A percentile compares a stretch with the other conserved stretches of the same genome.
These are phyloP conservation scores for Tipula confusa DNA, from an alignment of 2,888 invertebrate genomes.

Conservation along the genomic window DNA sequence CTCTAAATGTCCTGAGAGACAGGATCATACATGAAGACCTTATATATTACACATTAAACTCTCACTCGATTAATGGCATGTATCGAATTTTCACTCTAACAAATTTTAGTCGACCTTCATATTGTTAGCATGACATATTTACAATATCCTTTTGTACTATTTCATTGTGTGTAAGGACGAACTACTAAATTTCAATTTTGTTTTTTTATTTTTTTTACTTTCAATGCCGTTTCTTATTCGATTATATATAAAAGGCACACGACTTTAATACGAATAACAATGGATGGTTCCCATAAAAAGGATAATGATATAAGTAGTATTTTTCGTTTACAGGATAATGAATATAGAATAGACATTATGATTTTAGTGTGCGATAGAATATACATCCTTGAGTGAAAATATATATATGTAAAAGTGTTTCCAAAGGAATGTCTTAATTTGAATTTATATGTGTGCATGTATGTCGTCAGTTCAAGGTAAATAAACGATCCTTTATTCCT, in stretches of 20 bases:
- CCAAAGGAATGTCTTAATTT: background rate
- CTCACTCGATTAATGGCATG: background rate
- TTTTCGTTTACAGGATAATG: background rate
- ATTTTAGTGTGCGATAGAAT: background rate
- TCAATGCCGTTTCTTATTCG: background rate
- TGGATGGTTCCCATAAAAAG: background rate
- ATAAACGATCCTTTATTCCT: background rate
- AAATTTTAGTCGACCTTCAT: background rate
- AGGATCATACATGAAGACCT: background rate
- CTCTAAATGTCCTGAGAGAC: background rate
- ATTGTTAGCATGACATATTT: background rate
- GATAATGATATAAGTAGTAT: background rate
- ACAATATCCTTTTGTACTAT: background rate
- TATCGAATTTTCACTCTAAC: background rate
- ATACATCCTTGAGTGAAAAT: background rate
- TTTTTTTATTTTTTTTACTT: no score
- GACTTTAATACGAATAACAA: background rate
- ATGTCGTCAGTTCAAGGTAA: background rate
- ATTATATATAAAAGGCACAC: background rate
- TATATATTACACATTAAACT: background rate
- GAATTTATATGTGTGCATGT: no score
- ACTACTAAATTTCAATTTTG: background rate
- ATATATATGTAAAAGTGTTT: background rate
- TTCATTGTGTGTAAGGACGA: background rate
- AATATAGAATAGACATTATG: slow-evolving; percentile 4